A percentile compares a stretch with the other conserved stretches of the same genome.
Evolutionary conservation across 1,140 invertebrate species (phyloP).

Genomic region (Zaprionus tsacasi): DNA sequence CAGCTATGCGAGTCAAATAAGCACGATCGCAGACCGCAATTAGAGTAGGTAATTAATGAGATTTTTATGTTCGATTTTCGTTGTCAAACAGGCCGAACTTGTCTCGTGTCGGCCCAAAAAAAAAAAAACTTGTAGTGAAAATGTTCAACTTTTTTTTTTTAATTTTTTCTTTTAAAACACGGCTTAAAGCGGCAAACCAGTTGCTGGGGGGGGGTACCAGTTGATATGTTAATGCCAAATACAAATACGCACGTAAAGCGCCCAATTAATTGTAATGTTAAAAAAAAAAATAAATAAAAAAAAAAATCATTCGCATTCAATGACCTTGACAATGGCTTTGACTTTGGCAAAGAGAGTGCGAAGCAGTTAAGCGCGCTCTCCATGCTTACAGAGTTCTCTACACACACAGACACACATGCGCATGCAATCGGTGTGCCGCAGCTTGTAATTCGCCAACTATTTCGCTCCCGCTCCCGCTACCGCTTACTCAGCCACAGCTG

Average conservation of each 20-base stretch:
- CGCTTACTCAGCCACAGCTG: constrained; percentile 6
- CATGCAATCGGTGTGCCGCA: not conserved
- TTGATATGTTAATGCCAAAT: constrained; percentile 51
- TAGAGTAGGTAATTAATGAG: constrained; percentile 34
- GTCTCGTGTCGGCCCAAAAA: constrained; percentile 18
- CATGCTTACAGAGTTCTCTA: constrained; percentile 41
- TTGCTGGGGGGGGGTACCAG: not conserved
- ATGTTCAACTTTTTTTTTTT: constrained; percentile 53
- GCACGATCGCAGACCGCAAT: constrained; percentile 18
- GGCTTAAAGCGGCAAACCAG: constrained; percentile 56
- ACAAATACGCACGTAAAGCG: constrained; percentile 53
- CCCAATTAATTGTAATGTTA: constrained; percentile 63
- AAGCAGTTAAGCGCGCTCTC: constrained; percentile 40
- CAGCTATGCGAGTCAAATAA: not conserved
- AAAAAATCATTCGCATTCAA: constrained; percentile 72
- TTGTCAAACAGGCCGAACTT: constrained; percentile 32
- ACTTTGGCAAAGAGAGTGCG: constrained; percentile 34
- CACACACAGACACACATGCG: constrained; percentile 7
- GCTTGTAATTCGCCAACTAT: constrained; percentile 30
- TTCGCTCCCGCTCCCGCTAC: not conserved
- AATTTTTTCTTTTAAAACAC: not conserved
- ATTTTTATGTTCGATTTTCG: constrained; percentile 39
- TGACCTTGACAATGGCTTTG: constrained; percentile 78
- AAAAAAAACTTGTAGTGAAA: constrained; percentile 55
- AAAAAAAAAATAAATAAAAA: too few relatives aligned